Base-by-base conservation (phyloP, 35 echinoderm and acorn worm species). In the Ptychodera flava region DNA sequence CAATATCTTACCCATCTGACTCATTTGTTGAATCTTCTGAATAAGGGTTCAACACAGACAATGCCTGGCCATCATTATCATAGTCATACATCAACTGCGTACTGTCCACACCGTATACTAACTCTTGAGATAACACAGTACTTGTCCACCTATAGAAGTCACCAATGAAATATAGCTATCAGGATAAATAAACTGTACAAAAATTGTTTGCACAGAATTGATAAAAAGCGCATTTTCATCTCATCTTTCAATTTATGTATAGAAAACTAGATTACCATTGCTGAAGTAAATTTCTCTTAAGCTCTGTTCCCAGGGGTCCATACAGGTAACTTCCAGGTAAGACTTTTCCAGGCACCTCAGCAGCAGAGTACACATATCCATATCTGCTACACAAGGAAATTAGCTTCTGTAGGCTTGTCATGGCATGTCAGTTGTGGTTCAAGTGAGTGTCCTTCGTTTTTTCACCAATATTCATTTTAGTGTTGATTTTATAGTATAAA, bases 261-360 rank as follows among this genome's bases (percentile, higher is more conserved):
- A n/a, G n/a, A n/a, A n/a, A n/a, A n/a, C n/a, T n/a, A n/a, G n/a
- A n/a, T n/a, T 76, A 91, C 90, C 90, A 91, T 35, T 91, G 85
- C 86, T 91, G 86, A 30, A 77, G 36, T 1, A 91, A 36, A 81
- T 91, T 91, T 16, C 80, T 34, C 37, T 76, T 87, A 6, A 91
- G 33, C 37, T 77, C 80, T 28, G 76, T 81, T 33, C 90, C 90
- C 28, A 91, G 33, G 1, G 90, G 90, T 37, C 90, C 90, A 83
- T 91, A 91, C 52, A 87, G 85, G 79, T 87, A 91, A 36, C 90
- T 87, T 35, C 90, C 85, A 30, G 45, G 6, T 64, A 64, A 64
- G 6, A 64, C 22, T 64, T 64, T 64, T 12, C 45, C 45, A 64
- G 45, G 45, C 6, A 64, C 22, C 22, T 64, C 45, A 64, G 45